These are phyloP conservation scores for Lordiphosa clarofinis DNA, from an alignment of 1,140 invertebrate species.

Conservation along the genomic window DNA sequence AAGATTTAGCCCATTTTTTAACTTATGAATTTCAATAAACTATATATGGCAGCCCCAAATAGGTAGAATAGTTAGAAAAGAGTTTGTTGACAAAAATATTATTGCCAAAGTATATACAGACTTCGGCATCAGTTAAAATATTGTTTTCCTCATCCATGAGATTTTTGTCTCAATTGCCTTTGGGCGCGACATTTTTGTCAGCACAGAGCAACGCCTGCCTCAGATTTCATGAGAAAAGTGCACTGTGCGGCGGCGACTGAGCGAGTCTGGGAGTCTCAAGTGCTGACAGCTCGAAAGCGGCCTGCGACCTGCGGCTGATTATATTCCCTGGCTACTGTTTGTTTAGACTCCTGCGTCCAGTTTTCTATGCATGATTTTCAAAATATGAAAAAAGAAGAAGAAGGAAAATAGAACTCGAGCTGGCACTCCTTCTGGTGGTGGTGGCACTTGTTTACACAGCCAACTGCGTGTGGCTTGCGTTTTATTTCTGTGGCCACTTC, in stretches of 20 bases:
- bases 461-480: conserved; percentile 61
- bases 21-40: too few species aligned
- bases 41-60: too few species aligned
- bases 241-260: conserved; percentile 9
- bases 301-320: conserved; percentile 64
- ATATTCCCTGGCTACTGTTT: conserved; percentile 61
- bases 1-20: too few species aligned
- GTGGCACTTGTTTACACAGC: conserved; percentile 55
- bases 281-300: conserved; percentile 61
- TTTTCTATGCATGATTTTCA: conserved; percentile 18
- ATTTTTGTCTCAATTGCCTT: conserved; percentile 40
- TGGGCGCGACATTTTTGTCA: conserved; percentile 63
- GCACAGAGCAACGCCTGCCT: conserved; percentile 44
- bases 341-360: conserved; percentile 71
- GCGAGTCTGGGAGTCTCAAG: conserved; percentile 46
- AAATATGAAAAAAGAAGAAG: conserved; percentile 10
- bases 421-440: conserved; percentile 45
- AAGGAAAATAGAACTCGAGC: conserved; percentile 32
- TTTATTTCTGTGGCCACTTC: conserved; percentile 52
- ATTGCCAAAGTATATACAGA: not conserved
- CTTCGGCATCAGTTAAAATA: not conserved
- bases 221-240: conserved; percentile 55
- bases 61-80: too few species aligned
- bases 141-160: conserved; percentile 11
- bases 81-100: not conserved